phyloP scores from a whole-genome alignment of 2,113 vertebrate species.

The Hepsetus odoe region DNA sequence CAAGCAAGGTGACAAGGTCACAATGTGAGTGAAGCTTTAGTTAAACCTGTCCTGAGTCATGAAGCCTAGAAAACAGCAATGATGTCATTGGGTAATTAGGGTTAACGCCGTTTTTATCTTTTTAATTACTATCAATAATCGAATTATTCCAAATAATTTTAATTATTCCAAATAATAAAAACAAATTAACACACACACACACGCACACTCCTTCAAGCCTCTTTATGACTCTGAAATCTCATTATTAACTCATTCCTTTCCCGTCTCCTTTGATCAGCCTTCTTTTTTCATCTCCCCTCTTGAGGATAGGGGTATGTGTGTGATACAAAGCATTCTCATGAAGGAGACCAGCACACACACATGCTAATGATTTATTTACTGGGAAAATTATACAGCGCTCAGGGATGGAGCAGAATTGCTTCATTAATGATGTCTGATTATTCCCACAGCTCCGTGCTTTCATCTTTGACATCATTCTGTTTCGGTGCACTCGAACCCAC shows the following conservation, averaged over 20 bases:
- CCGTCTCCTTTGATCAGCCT: background rate
- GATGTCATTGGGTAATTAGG: too few relatives aligned
- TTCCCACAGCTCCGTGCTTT: background rate
- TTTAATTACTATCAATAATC: too few relatives aligned
- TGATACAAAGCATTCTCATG: slow-evolving; percentile 11
- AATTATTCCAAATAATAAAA: too few relatives aligned
- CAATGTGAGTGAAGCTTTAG: too few relatives aligned
- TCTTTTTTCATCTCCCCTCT: background rate
- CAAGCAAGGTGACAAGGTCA: too few relatives aligned
- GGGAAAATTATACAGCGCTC: background rate
- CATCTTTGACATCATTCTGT: background rate
- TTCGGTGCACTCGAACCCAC: too few relatives aligned
- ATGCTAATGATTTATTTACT: background rate
- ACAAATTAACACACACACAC: background rate
- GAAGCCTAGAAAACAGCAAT: too few relatives aligned
- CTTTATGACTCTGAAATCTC: background rate
- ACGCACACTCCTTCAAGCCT: background rate
- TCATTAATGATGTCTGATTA: slow-evolving; percentile 2
- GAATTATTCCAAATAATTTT: too few relatives aligned
- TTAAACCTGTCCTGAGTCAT: too few relatives aligned
- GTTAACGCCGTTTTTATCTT: too few relatives aligned
- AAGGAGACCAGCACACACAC: background rate
- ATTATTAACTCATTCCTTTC: background rate
- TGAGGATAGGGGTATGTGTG: background rate
- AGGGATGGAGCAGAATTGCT: background rate